Base-by-base conservation (phyloP, 2,888 invertebrate species). In the Leptinotarsa peninsularis region DNA sequence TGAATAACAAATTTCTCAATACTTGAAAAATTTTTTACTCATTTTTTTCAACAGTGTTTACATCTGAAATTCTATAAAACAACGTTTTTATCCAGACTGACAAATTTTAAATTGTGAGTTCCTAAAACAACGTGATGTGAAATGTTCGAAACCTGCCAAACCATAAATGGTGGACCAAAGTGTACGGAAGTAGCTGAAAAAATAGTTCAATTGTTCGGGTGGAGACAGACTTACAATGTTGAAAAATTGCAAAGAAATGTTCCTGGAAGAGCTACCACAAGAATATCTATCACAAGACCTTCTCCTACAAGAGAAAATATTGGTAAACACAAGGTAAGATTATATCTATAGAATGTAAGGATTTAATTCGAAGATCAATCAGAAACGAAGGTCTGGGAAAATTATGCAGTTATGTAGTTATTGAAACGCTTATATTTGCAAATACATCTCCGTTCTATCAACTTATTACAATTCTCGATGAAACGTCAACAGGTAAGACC, bases 171-270 rank as follows among this genome's bases (percentile, higher is more conserved):
- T 52, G 78, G 78, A 68, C 92, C 93, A 77, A 92, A 93, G 81
- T 94, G 94, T 87, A 92, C 93, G 83, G 94, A 94, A 84, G 92
- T 94, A 83, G 93, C 94, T 10, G 94, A 94, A 85, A 94, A 94
- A 89, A 86, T 95, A 79, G 93, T 93, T 82, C 92, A 94, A 79
- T 89, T 94, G 79, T 94, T 95, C 85, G 94, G 94, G 73, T 94
- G 94, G 94, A 89, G 94, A 81, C 94, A 94, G 87, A 94, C 94
- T 13, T 94, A 94, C 85, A 93, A 94, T 78, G 94, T 95, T 79
- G 93, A 94, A 85, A 94, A 94, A 86, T 89, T 94, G 81, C 94
- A 95, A 84, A 91, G 93, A 83, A 90, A 91, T 80, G 90, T 92
- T 27, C 87, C 88, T 0, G 87, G 87, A 43, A 84, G 88, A 87